phyloP scores from a whole-genome alignment of 2,797 vertebrate species.

The Enteromius mattozi region DNA sequence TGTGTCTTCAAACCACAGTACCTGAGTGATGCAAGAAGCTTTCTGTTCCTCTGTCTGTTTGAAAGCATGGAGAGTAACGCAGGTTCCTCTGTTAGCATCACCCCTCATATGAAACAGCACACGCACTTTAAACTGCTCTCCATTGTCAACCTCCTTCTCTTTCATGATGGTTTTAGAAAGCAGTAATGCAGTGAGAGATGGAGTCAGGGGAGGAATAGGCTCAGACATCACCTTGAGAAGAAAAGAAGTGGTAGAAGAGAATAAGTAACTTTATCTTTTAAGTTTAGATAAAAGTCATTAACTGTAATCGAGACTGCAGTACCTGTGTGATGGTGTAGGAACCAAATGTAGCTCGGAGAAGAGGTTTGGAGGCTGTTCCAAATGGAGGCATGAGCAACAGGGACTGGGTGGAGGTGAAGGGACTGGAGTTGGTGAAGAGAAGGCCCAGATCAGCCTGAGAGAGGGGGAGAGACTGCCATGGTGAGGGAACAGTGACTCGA shows the following conservation, averaged over 20 bases:
- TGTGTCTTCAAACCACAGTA: conserved; percentile 44
- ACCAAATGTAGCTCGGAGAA: conserved; percentile 74
- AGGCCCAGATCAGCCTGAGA: conserved; percentile 72
- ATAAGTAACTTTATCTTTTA: not conserved
- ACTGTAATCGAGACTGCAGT: not conserved
- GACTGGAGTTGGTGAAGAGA: conserved; percentile 79
- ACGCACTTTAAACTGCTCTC: conserved; percentile 65
- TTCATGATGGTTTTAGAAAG: conserved; percentile 70
- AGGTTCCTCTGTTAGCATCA: conserved; percentile 59
- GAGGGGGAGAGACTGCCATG: conserved; percentile 72
- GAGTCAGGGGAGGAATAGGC: conserved; percentile 60
- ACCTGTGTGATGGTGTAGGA: conserved; percentile 77
- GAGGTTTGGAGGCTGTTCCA: conserved; percentile 53
- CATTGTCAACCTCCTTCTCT: conserved; percentile 58
- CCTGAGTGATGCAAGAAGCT: conserved; percentile 75
- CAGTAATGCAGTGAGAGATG: conserved; percentile 69
- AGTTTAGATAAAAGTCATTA: not conserved
- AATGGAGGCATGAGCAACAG: conserved; percentile 69
- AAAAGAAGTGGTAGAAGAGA: not conserved
- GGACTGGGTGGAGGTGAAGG: conserved; percentile 74
- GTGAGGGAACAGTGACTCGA: conserved; percentile 64
- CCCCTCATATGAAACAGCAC: conserved; percentile 72
- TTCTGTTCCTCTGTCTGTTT: conserved; percentile 76
- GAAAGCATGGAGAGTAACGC: conserved; percentile 76
- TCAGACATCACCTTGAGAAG: conserved; percentile 70